Conservation (phyloP, 2,797 vertebrate species). For the Sebastes baramenuke region DNA sequence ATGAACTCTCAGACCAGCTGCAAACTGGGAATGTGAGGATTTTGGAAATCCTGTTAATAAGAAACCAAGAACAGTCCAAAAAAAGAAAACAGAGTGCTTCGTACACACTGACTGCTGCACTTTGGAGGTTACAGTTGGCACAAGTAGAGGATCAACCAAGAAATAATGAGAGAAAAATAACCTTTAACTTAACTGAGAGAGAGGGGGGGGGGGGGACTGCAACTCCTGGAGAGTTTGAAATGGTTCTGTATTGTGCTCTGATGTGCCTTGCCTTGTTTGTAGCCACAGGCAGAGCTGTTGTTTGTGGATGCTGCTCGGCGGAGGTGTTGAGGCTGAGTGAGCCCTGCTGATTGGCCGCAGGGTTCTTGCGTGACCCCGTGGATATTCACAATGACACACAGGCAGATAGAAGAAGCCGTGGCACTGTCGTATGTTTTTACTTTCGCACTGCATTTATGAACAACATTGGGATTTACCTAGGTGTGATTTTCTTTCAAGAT, state of each 20-base stretch:
- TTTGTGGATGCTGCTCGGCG: slow-evolving; percentile 44
- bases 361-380: slow-evolving; percentile 33
- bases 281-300: slow-evolving; percentile 65
- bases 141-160: slow-evolving; percentile 37
- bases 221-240: slow-evolving; percentile 50
- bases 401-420: background rate
- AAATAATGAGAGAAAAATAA: slow-evolving; percentile 73
- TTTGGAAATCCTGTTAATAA: slow-evolving; percentile 26
- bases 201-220: background rate
- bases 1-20: slow-evolving; percentile 52
- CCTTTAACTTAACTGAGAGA: slow-evolving; percentile 34
- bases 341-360: slow-evolving; percentile 52
- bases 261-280: slow-evolving; percentile 55
- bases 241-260: slow-evolving; percentile 36
- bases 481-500: background rate
- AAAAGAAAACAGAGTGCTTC: background rate
- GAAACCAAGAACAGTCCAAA: slow-evolving; percentile 1
- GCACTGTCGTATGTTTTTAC: background rate
- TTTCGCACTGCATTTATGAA: background rate
- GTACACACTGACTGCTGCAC: slow-evolving; percentile 38
- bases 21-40: slow-evolving; percentile 35
- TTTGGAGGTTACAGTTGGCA: slow-evolving; percentile 47
- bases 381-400: slow-evolving; percentile 35
- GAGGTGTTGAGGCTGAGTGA: slow-evolving; percentile 62
- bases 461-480: background rate